Evolutionary conservation across 1,140 invertebrate genomes (phyloP), one percentile per base, ranked within the genome.

Genomic region (Globodera rostochiensis): DNA sequence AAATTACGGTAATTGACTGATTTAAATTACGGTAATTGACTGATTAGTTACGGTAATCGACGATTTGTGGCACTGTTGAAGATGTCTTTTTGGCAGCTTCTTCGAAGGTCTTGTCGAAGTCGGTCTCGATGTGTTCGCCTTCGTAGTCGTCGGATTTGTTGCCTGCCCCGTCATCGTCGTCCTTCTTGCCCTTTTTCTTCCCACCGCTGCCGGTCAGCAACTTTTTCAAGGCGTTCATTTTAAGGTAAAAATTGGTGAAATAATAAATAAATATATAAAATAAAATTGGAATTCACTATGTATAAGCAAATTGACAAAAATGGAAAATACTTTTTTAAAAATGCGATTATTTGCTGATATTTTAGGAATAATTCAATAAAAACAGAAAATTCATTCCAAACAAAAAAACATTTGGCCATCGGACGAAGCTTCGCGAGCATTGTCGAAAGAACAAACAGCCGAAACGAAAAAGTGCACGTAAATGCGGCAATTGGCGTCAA

Each of bases 41-140:
- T 13, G 60, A 66, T 66, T 21, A 21, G 5, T 71, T 71, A 71
- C 69, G 69, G 69, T 71, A 71, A 5, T 64, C 57, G 57, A 64
- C 19, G 57, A 64, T 64, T 19, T 64, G 57, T 64, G 57, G 57
- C 57, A 64, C 69, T 21, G 69, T 15, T 6, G 69, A 6, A n/a
- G 69, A 36, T 36, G 21, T 71, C 46, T 71, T 71, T 71, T 36
- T 71, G 69, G 69, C 69, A n/a, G 69, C 69, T 19, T 71, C 69
- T 47, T 71, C 69, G 69, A 71, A 71, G 6, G 25, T 36, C n/a
- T 71, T 71, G 69, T 71, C 69, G 69, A 71, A 71, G 69, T 71
- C 69, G 2, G 46, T 47, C 3, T 9, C 69, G 36, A 71, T 19
- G 69, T 71, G 69, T 47, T 71, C 69, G 36, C 8, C 46, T 15